Base-by-base conservation (phyloP, 2,113 vertebrate species). In the Rynchops niger region DNA sequence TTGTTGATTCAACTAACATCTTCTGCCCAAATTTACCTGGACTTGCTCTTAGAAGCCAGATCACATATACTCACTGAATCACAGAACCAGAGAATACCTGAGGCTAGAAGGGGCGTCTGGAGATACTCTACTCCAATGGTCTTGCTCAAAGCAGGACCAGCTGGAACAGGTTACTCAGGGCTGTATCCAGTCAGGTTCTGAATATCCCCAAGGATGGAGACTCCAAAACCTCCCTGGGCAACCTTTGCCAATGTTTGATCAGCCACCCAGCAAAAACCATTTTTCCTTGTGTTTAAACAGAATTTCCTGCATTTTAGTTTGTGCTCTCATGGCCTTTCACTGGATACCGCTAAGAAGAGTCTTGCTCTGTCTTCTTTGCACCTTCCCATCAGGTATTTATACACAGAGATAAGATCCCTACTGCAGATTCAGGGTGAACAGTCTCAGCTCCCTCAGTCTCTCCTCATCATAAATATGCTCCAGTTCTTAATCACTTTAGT, bases 201-300 rank as follows among this genome's bases (percentile, higher is more conserved):
- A 86, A 67, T 19, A 26, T 8, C 5, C 83, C 26, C 26, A 42
- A 59, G 38, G 15, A 45, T 14, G n/a, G 20, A 70, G 16, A 90
- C 34, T 38, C 13, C 13, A 42, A 80, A 93, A 81, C 8, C 2
- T n/a, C 15, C 18, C 34, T 38, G 15, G 42, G 15, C 15, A 77
- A 45, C 16, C n/a, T 38, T 1, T 34, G 30, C 4, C 49, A 69
- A 7, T n/a, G 12, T 63, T 13, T 29, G n/a, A 89, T 26, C 43
- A 83, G 10, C 19, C 25, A 34, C 6, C 50, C 3, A 38, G 11
- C 38, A n/a, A 42, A 49, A 63, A 13, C 0, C 0, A 1, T 3
- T 79, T 88, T 52, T 47, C 50, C 56, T 19, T 67, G 5, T 36
- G 27, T 45, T 88, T 61, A 62, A 74, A 82, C 15, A 52, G 26